A percentile compares a stretch with the other conserved stretches of the same genome.
Conservation (phyloP, 35 echinoderm and acorn worm species). For the Lytechinus variegatus region DNA sequence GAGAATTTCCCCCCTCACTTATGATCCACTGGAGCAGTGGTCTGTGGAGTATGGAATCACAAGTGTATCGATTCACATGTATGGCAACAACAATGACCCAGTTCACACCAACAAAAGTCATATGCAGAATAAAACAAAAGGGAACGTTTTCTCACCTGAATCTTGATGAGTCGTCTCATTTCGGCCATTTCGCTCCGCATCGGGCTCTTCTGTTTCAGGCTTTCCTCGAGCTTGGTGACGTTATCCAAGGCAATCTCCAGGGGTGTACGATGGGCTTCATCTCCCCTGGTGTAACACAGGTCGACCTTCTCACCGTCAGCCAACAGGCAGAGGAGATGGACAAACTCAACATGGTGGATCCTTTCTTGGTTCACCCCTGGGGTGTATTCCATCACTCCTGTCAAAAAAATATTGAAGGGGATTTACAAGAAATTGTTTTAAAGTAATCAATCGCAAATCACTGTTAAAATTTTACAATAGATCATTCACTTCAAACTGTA, state of each 20-base stretch:
- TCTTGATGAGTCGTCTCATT: neutral
- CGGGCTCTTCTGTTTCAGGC: neutral
- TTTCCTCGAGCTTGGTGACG: neutral
- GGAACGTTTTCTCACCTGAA: neutral
- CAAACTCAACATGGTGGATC: neutral
- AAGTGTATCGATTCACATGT: too few relatives aligned
- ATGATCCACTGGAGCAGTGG: too few relatives aligned
- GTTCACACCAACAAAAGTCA: too few relatives aligned
- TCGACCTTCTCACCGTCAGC: neutral
- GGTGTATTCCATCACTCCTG: slow-evolving; percentile 8
- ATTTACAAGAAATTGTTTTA: too few relatives aligned
- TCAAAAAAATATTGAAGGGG: too few relatives aligned
- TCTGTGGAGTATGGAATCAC: too few relatives aligned
- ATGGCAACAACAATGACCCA: too few relatives aligned
- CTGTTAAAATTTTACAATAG: too few relatives aligned
- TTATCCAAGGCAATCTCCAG: neutral
- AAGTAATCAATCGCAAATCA: too few relatives aligned
- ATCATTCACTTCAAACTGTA: too few relatives aligned
- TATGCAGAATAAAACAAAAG: too few relatives aligned
- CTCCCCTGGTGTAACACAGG: neutral
- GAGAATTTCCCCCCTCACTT: too few relatives aligned
- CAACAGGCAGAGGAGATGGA: neutral
- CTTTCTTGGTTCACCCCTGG: neutral
- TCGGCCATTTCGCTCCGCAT: neutral
- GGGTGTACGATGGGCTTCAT: neutral